A percentile compares a stretch with the other conserved stretches of the same genome.
These are phyloP conservation scores for Lagria hirta DNA, from an alignment of 2,888 invertebrate species.

Conservation along the genomic window DNA sequence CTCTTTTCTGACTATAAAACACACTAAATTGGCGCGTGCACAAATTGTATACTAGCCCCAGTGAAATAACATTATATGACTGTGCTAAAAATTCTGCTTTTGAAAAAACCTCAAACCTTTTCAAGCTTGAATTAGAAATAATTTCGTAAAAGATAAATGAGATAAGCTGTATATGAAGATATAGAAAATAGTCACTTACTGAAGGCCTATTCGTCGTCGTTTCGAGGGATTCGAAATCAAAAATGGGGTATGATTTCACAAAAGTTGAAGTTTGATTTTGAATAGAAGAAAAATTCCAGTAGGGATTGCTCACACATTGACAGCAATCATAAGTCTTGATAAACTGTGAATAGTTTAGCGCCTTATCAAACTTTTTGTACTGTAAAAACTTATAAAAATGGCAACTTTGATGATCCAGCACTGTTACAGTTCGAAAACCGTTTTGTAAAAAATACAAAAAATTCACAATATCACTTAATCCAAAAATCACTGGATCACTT, in stretches of 20 bases:
- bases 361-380: conserved; percentile 5
- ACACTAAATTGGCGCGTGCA: too few relatives aligned
- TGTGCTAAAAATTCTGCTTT: too few relatives aligned
- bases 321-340: conserved; percentile 12
- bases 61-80: too few relatives aligned
- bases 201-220: conserved; percentile 6
- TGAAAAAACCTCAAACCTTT: too few relatives aligned
- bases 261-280: not conserved
- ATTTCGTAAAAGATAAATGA: too few relatives aligned
- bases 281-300: conserved; percentile 6
- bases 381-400: conserved; percentile 12
- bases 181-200: too few relatives aligned
- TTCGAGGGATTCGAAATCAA: conserved; percentile 6
- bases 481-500: conserved; percentile 10
- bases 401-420: conserved; percentile 11
- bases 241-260: conserved; percentile 7
- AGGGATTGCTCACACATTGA: not conserved
- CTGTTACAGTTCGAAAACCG: conserved; percentile 6
- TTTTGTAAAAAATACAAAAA: conserved; percentile 6
- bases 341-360: conserved; percentile 4
- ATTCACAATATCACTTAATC: conserved; percentile 17
- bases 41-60: too few relatives aligned
- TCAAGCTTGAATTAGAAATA: too few relatives aligned
- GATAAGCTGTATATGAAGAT: too few relatives aligned
- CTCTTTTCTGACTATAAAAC: too few relatives aligned